These are phyloP conservation scores for Tolypeutes matacus DNA, from an alignment of 2,797 vertebrate genomes.

Conservation along the genomic window DNA sequence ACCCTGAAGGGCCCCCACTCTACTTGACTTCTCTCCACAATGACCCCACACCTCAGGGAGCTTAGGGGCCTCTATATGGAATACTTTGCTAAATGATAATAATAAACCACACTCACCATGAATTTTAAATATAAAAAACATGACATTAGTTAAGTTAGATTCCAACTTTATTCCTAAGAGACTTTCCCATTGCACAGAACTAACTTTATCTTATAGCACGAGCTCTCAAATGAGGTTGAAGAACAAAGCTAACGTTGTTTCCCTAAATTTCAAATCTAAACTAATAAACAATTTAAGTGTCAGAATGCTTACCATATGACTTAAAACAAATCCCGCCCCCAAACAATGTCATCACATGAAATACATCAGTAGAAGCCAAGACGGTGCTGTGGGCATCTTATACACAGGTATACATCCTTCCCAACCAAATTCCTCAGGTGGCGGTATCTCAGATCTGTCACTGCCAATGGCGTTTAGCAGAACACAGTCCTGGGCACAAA, in stretches of 20 bases:
- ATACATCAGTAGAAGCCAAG: not conserved
- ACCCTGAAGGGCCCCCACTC: not conserved
- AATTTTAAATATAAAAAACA: not conserved
- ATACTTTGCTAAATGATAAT: not conserved
- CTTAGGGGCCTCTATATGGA: not conserved
- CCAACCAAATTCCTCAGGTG: not conserved
- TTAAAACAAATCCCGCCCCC: not conserved
- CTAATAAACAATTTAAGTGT: not conserved
- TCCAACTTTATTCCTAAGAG: not conserved
- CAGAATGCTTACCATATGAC: not conserved
- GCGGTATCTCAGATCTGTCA: not conserved
- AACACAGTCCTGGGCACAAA: not conserved
- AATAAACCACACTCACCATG: not conserved
- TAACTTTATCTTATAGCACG: not conserved
- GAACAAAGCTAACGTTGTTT: not conserved
- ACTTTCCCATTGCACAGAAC: not conserved
- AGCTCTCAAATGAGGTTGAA: not conserved
- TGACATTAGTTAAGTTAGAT: not conserved
- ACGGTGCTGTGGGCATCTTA: rapidly evolving
- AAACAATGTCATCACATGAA: rapidly evolving
- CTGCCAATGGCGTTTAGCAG: not conserved
- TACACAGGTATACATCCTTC: not conserved
- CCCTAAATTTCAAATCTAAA: not conserved
- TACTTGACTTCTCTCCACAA: not conserved
- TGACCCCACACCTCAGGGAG: not conserved